Base-by-base conservation (phyloP, 2,888 invertebrate genomes). In the Hofmannophila pseudospretella region DNA sequence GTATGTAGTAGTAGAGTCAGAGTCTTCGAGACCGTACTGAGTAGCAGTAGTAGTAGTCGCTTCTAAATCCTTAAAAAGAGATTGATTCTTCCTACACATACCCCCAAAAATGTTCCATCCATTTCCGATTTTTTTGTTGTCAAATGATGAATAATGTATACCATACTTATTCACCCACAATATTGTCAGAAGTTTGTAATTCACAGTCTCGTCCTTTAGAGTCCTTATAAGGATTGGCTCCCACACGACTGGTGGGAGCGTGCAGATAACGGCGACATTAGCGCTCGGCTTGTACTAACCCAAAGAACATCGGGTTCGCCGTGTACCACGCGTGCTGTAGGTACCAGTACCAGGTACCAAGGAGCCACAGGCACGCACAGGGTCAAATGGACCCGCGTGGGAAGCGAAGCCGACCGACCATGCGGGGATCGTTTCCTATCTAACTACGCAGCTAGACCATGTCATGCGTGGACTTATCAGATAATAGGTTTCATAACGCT, bases 251-350 rank as follows among this genome's bases (percentile, higher is more conserved):
- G 50, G 42, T 34, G 50, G 49, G 53, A 54, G 47, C 47, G 27
- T 4, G 45, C 38, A 64, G 63, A 73, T 75, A 77, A 72, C 72
- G 69, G 70, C 58, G 66, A 73, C 67, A 70, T 75, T 64, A 67
- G 61, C 62, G 52, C 53, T 58, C 45, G 55, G 47, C 69, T 55
- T 76, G 68, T 72, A 23, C 59, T 44, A 44, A 49, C 51, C 44
- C 46, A 48, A 27, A 48, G 49, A 66, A 70, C 67, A 67, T 49
- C 56, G 57, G 57, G 58, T 48, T 56, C 48, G 54, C 45, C 59
- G 41, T 68, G 71, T 67, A 58, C 32, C 37, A 41, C n/a, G n/a
- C n/a, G n/a, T n/a, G n/a, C n/a, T n/a, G n/a, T n/a, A n/a, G n/a
- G n/a, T n/a, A n/a, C n/a, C 40, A 40, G 42, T 58, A 54, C 55